Conservation (phyloP, 2,797 vertebrate genomes). For the Tamandua tetradactyla region DNA sequence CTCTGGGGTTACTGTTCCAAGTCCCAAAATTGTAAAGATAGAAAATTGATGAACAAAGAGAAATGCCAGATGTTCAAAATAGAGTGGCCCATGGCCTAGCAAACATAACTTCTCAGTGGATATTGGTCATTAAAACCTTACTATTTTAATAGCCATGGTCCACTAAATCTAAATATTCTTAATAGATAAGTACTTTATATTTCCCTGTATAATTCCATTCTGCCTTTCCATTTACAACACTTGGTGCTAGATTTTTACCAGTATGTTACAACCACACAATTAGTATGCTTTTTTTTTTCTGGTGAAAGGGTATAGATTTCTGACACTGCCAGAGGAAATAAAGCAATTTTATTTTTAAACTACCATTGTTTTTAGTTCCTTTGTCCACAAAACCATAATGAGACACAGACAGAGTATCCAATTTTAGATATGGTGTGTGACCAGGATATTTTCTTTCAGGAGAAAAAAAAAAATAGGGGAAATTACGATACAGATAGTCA, state of each 20-base stretch:
- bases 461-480: constrained; percentile 49
- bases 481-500: constrained; percentile 56
- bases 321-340: constrained; percentile 54
- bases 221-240: not conserved
- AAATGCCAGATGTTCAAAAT: constrained; percentile 53
- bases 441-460: constrained; percentile 53
- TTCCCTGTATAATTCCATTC: not conserved
- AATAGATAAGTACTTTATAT: not conserved
- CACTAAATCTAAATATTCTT: constrained; percentile 38
- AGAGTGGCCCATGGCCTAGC: not conserved
- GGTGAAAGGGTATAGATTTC: constrained; percentile 39
- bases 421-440: constrained; percentile 67
- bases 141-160: not conserved
- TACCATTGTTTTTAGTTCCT: constrained; percentile 67
- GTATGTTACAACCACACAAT: not conserved
- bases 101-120: not conserved
- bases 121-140: not conserved
- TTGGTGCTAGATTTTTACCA: not conserved
- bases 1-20: not conserved
- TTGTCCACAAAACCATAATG: constrained; percentile 71
- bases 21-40: not conserved
- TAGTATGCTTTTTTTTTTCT: not conserved
- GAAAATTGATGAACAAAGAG: not conserved
- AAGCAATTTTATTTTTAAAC: constrained; percentile 74
- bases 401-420: constrained; percentile 50